Base-by-base conservation (phyloP, 2,888 invertebrate genomes). In the Desoria tigrina region DNA sequence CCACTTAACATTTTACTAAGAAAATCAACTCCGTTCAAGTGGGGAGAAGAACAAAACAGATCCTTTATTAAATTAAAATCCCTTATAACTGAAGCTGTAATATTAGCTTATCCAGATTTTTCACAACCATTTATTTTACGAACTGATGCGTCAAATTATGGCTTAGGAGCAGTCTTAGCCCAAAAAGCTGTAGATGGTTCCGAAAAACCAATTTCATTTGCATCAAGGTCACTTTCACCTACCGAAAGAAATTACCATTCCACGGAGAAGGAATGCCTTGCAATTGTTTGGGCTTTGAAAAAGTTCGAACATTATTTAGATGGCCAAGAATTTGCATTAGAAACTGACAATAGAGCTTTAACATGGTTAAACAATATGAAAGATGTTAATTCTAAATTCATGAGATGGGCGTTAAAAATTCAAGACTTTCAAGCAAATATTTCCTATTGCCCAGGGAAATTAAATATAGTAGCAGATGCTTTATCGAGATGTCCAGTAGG, bases 51-150 rank as follows among this genome's bases (percentile, higher is more conserved):
- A 21, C 51, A 42, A 11, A 42, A 57, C 14, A 42, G 3, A 1
- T 53, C 69, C 0, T 74, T 74, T 51, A 21, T 65, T 0, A n/a
- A 50, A 2, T 23, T 75, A 14, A 73, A 72, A 49, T 0, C 58
- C 2, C 51, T 54, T 50, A 59, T 75, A 11, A n/a, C 42, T 3
- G 14, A 39, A 1, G 26, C 61, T 42, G 26, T 62, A 11, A 24
- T 58, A 21, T 27, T 59, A 6, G 59, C 59, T 18, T 39, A 59
- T 39, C 66, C 66, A 2, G 61, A 61, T 21, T 66, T 59, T 39
- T 9, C 6, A 0, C 45, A 63, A 42, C 59, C 59, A 1, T 66
- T 66, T 21, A 39, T 63, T 32, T 16, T 63, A 0, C 11, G 60
- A 14, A 39, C 42, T 7, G 66, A 66, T 28, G 66, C 59, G 3